Evolutionary conservation across 2,113 vertebrate genomes (phyloP).

Genomic region (Phalacrocorax pelagicus): DNA sequence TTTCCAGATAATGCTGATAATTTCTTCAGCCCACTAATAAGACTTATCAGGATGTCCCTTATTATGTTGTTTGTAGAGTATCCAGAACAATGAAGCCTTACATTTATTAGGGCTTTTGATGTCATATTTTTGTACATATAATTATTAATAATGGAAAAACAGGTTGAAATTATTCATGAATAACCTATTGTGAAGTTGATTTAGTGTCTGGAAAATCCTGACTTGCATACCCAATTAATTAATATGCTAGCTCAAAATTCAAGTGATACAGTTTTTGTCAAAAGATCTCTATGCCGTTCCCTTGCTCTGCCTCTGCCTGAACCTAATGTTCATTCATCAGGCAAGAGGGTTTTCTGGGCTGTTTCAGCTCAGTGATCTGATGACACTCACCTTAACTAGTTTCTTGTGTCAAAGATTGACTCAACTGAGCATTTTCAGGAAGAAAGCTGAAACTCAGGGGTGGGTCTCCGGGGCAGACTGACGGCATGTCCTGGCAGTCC

Average conservation of each 20-base stretch:
- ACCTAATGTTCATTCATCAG: constrained; percentile 9
- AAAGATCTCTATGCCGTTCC: background rate
- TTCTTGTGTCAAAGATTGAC: constrained; percentile 57
- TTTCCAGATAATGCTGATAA: background rate
- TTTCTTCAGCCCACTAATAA: background rate
- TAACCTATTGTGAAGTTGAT: constrained; percentile 25
- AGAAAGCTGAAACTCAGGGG: background rate
- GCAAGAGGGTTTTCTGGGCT: constrained; percentile 2
- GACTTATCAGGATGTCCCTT: background rate
- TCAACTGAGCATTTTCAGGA: constrained; percentile 10
- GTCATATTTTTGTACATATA: constrained; percentile 33
- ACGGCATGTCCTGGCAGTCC: background rate
- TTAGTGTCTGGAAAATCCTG: constrained; percentile 8
- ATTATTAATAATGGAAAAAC: constrained; percentile 50
- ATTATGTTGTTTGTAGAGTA: background rate
- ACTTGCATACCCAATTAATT: constrained; percentile 34
- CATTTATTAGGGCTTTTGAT: constrained; percentile 6
- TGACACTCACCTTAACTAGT: constrained; percentile 34
- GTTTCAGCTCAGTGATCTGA: constrained; percentile 50
- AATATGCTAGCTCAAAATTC: constrained; percentile 12
- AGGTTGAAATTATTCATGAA: constrained; percentile 46
- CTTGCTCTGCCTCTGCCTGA: background rate
- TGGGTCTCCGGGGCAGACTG: background rate
- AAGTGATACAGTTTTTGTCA: background rate
- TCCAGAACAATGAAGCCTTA: constrained; percentile 8